phyloP scores from a whole-genome alignment of 1,140 invertebrate species.

The Cydia amplana region DNA sequence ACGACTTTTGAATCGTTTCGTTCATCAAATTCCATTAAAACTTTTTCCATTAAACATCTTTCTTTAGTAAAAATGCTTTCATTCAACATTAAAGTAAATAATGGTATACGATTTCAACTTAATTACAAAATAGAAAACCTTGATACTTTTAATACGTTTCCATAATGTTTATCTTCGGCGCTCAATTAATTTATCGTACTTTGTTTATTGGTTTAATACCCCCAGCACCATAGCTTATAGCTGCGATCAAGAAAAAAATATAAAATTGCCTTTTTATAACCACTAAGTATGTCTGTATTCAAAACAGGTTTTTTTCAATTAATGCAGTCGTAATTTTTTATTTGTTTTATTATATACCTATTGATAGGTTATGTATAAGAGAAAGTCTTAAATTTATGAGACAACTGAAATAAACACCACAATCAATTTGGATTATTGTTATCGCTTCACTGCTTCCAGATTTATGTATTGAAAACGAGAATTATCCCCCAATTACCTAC shows the following conservation, averaged over 20 bases:
- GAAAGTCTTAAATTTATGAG: background rate
- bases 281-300: too few relatives aligned
- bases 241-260: background rate
- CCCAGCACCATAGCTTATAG: background rate
- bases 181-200: constrained; percentile 6
- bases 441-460: background rate
- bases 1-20: constrained; percentile 48
- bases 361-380: background rate
- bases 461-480: background rate
- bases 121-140: constrained; percentile 51
- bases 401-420: background rate
- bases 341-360: too few relatives aligned
- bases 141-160: constrained; percentile 43
- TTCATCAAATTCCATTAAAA: constrained; percentile 74
- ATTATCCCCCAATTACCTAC: background rate
- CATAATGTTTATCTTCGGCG: constrained; percentile 41
- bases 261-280: too few relatives aligned
- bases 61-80: constrained; percentile 63
- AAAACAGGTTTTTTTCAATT: too few relatives aligned
- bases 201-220: background rate
- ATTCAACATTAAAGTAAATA: constrained; percentile 58
- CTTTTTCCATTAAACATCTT: constrained; percentile 72
- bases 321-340: too few relatives aligned
- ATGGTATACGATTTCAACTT: constrained; percentile 54
- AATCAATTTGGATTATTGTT: constrained; percentile 4